A percentile compares a stretch with the other conserved stretches of the same genome.
Evolutionary conservation across 1,140 invertebrate species (phyloP).

Genomic region (Lasioglossum baleicum): DNA sequence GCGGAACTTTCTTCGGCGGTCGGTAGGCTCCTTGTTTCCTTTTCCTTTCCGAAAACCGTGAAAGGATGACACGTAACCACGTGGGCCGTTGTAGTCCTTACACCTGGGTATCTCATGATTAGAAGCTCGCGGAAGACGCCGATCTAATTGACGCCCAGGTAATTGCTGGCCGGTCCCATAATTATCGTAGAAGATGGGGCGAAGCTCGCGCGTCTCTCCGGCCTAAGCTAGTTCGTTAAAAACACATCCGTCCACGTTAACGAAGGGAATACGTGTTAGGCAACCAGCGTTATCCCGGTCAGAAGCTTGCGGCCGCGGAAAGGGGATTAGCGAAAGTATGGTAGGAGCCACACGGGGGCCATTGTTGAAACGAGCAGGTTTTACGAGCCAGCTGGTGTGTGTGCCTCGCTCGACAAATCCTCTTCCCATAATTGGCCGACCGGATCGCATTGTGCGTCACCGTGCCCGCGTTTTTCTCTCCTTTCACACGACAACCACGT

Average conservation of each 20-base stretch:
- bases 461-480: conserved; percentile 31
- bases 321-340: conserved; percentile 51
- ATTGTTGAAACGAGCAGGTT: conserved; percentile 43
- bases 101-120: not conserved
- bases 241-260: conserved; percentile 18
- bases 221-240: conserved; percentile 2
- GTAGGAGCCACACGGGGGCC: not conserved
- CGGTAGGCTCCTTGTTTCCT: not conserved
- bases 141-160: conserved; percentile 3
- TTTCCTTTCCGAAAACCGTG: not conserved
- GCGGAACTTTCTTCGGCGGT: not conserved
- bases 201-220: not conserved
- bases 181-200: conserved; percentile 4
- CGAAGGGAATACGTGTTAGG: conserved; percentile 22
- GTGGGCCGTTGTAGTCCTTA: not conserved
- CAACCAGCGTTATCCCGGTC: conserved; percentile 17
- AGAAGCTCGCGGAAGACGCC: conserved; percentile 7
- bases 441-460: conserved; percentile 42
- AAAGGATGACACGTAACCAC: not conserved
- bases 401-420: conserved; percentile 43
- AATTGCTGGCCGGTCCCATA: conserved; percentile 23
- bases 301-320: conserved; percentile 43
- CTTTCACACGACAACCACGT: conserved; percentile 42
- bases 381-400: conserved; percentile 29
- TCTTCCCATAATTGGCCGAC: conserved; percentile 55